Evolutionary conservation across 2,888 invertebrate species (phyloP).

Genomic region (Icerya purchasi): DNA sequence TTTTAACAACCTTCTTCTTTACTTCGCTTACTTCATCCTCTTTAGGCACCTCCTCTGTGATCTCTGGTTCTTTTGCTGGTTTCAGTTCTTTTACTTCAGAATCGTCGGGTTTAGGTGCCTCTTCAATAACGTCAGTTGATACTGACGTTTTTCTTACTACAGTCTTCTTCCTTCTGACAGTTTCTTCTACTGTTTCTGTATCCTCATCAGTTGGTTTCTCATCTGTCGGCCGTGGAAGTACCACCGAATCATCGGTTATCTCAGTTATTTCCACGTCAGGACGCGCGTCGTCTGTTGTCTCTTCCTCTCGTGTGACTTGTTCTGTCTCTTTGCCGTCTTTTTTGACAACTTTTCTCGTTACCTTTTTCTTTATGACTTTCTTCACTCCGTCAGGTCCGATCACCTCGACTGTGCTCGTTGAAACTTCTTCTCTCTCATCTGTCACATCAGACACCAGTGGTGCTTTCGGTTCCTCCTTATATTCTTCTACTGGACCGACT

Average conservation of each 20-base stretch:
- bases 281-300: too few species aligned
- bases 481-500: slow-evolving; percentile 20
- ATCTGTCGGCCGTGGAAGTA: too few species aligned
- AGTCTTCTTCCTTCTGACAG: neutral
- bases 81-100: neutral
- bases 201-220: too few species aligned
- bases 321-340: too few species aligned
- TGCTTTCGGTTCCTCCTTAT: too few species aligned
- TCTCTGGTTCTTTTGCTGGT: neutral
- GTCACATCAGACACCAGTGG: slow-evolving; percentile 2
- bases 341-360: too few species aligned
- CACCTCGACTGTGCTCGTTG: slow-evolving; percentile 17
- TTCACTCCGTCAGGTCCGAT: slow-evolving; percentile 16
- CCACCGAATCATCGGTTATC: too few species aligned
- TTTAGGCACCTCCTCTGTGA: neutral
- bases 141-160: too few species aligned
- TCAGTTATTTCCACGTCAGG: too few species aligned
- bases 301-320: too few species aligned
- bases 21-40: neutral
- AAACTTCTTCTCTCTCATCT: slow-evolving; percentile 1
- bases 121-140: too few species aligned
- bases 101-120: too few species aligned
- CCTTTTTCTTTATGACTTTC: slow-evolving; percentile 20
- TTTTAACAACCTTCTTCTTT: slow-evolving; percentile 17
- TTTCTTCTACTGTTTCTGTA: neutral